phyloP scores from a whole-genome alignment of 1,140 invertebrate species.

The Mamestra configurata region DNA sequence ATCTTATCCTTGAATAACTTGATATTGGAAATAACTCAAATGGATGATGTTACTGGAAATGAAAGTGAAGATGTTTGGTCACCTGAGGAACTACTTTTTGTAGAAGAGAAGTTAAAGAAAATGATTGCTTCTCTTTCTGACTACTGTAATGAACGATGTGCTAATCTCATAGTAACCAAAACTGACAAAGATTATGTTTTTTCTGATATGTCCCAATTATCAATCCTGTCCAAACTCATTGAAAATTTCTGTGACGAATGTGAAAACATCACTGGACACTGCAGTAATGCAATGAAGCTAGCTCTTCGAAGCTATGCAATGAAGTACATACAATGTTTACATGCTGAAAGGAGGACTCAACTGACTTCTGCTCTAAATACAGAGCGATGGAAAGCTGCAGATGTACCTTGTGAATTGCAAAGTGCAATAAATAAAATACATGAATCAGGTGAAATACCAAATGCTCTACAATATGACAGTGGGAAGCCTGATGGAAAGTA shows the following conservation, averaged over 20 bases:
- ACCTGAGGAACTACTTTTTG: conserved; percentile 90
- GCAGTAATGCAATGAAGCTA: conserved; percentile 93
- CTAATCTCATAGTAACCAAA: conserved; percentile 94
- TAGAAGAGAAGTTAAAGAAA: conserved; percentile 92
- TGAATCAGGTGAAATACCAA: conserved; percentile 87
- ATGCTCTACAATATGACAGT: conserved; percentile 72
- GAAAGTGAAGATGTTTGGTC: conserved; percentile 91
- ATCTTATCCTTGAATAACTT: conserved; percentile 92
- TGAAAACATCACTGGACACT: conserved; percentile 93
- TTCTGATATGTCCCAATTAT: conserved; percentile 93
- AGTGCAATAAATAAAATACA: conserved; percentile 93
- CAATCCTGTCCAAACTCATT: conserved; percentile 93
- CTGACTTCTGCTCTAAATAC: conserved; percentile 95
- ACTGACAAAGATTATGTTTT: conserved; percentile 90
- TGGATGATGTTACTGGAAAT: conserved; percentile 88
- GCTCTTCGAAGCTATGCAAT: conserved; percentile 96
- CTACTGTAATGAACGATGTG: conserved; percentile 97
- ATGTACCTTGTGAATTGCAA: conserved; percentile 96
- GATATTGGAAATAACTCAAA: conserved; percentile 88
- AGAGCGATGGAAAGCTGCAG: conserved; percentile 98
- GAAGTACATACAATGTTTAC: conserved; percentile 97
- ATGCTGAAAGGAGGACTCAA: conserved; percentile 95
- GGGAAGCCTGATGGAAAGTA: conserved; percentile 85
- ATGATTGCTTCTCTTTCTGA: conserved; percentile 94
- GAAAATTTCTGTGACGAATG: conserved; percentile 94